Evolutionary conservation across 2,797 vertebrate genomes (phyloP).

Genomic region (Caiman crocodilus): DNA sequence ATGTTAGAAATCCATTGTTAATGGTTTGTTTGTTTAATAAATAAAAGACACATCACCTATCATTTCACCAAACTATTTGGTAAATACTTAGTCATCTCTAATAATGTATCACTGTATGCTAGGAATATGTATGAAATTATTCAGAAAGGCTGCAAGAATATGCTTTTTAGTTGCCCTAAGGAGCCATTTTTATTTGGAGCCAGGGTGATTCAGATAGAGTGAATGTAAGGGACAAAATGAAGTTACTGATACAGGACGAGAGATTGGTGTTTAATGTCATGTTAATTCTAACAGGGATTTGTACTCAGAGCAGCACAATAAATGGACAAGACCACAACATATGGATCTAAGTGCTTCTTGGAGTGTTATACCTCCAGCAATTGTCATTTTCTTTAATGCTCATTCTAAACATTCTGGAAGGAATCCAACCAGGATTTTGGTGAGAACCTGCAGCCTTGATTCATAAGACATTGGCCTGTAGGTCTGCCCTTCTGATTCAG

Average conservation of each 20-base stretch:
- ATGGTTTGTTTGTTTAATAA: background rate
- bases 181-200: background rate
- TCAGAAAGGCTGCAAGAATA: background rate
- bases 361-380: slow-evolving; percentile 44
- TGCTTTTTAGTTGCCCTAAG: background rate
- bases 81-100: background rate
- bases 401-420: slow-evolving; percentile 29
- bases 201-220: background rate
- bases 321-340: slow-evolving; percentile 67
- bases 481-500: background rate
- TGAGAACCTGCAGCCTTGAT: background rate
- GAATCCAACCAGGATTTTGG: background rate
- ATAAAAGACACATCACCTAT: background rate
- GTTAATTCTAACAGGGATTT: background rate
- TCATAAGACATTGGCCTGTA: background rate
- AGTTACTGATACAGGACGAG: slow-evolving; percentile 10
- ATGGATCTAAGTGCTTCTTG: slow-evolving; percentile 56
- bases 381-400: slow-evolving; percentile 64
- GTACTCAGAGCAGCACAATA: slow-evolving; percentile 10
- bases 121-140: background rate
- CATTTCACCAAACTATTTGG: rapidly evolving
- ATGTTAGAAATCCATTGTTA: background rate
- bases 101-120: background rate
- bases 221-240: background rate
- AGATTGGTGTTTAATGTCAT: slow-evolving; percentile 19